Percentiles rank a stretch among this genome's conserved stretches.
Conservation (phyloP, 1,140 invertebrate species). For the Epicauta chinensis region DNA sequence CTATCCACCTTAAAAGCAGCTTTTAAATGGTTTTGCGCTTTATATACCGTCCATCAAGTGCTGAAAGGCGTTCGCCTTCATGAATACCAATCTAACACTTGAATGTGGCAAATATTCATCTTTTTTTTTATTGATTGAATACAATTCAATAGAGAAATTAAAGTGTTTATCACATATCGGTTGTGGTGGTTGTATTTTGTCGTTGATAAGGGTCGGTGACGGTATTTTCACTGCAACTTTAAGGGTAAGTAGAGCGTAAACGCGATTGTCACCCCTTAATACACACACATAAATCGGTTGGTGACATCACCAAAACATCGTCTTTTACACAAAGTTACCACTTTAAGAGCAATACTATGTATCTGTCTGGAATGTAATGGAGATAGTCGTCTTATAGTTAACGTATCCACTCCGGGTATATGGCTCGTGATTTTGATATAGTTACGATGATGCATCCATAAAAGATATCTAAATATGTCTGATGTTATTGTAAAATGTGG, state of each 20-base stretch:
- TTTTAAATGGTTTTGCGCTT: no score
- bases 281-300: not conserved
- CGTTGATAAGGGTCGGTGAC: no score
- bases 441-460: conserved; percentile 23
- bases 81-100: no score
- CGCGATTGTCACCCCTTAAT: not conserved
- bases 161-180: no score
- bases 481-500: conserved; percentile 15
- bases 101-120: no score
- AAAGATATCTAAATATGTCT: conserved; percentile 20
- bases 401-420: conserved; percentile 24
- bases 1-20: no score
- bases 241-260: conserved; percentile 18
- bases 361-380: conserved; percentile 19
- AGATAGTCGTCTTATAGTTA: conserved; percentile 14
- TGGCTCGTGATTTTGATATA: conserved; percentile 23
- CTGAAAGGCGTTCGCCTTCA: no score
- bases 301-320: conserved; percentile 3
- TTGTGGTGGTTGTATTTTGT: no score
- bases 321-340: not conserved
- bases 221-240: not conserved
- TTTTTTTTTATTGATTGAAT: no score
- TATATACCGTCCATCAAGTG: no score
- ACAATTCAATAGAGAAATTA: no score
- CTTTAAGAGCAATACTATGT: conserved; percentile 11